phyloP scores from a whole-genome alignment of 2,797 vertebrate species.

The Argya squamiceps region DNA sequence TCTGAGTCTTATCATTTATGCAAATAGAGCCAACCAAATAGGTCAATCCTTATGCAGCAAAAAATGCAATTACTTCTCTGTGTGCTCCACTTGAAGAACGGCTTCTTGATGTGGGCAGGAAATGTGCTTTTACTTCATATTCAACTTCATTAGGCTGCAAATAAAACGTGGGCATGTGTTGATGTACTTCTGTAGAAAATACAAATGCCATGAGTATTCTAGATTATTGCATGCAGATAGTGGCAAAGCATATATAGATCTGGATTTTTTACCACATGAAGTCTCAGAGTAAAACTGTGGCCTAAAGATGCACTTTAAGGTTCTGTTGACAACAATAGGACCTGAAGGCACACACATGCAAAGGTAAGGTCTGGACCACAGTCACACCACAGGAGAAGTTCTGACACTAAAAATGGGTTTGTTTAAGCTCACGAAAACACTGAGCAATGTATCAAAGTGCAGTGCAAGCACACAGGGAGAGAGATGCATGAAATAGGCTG shows the following conservation, averaged over 20 bases:
- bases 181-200: background rate
- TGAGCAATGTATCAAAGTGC: background rate
- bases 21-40: background rate
- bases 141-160: background rate
- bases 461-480: background rate
- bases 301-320: fast-evolving
- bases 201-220: background rate
- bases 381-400: background rate
- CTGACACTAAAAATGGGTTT: background rate
- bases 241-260: background rate
- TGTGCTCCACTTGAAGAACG: background rate
- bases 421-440: background rate
- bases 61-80: background rate
- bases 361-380: background rate
- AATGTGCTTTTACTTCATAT: background rate
- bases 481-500: background rate
- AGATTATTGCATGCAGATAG: background rate
- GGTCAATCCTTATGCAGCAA: background rate
- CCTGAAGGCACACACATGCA: background rate
- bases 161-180: background rate
- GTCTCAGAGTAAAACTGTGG: background rate
- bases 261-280: background rate
- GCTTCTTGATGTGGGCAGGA: background rate
- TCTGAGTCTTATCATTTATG: background rate
- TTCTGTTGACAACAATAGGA: background rate